Conservation (phyloP, 2,113 vertebrate genomes). For the Polypterus senegalus region DNA sequence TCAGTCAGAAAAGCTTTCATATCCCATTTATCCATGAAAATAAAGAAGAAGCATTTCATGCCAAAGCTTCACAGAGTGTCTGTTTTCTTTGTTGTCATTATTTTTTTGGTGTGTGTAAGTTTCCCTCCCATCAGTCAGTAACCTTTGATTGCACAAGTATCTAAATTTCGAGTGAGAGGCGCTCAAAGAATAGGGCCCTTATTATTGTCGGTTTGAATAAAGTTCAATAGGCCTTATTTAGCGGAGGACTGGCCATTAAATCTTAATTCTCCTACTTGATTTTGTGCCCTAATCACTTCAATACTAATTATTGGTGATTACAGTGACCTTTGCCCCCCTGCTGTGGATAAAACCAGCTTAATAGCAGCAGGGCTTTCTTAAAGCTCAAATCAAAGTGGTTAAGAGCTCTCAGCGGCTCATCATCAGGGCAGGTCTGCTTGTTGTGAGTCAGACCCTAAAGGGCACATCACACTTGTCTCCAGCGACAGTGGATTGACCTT, state of each 20-base stretch:
- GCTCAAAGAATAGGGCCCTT: background rate
- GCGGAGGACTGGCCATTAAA: slow-evolving; percentile 1
- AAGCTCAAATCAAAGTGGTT: background rate
- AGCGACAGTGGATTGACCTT: background rate
- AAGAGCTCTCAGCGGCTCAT: background rate
- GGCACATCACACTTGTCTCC: background rate
- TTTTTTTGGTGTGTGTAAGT: no score
- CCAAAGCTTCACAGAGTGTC: no score
- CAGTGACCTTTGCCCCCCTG: slow-evolving; percentile 1
- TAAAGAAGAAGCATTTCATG: no score
- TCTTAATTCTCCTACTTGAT: slow-evolving; percentile 2
- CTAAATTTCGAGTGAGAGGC: background rate
- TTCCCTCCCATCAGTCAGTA: background rate
- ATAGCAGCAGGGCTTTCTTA: background rate
- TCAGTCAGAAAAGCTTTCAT: no score
- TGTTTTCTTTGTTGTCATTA: no score
- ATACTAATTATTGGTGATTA: slow-evolving; percentile 6
- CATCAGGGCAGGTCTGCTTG: background rate
- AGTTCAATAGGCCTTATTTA: background rate
- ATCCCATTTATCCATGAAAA: no score
- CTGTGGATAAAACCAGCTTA: background rate
- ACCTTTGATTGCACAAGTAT: background rate
- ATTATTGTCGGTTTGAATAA: background rate
- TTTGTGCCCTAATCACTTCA: slow-evolving; percentile 9
- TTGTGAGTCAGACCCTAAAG: background rate